Base-by-base conservation (phyloP, 2,113 vertebrate genomes). In the Hyperopisus bebe region DNA sequence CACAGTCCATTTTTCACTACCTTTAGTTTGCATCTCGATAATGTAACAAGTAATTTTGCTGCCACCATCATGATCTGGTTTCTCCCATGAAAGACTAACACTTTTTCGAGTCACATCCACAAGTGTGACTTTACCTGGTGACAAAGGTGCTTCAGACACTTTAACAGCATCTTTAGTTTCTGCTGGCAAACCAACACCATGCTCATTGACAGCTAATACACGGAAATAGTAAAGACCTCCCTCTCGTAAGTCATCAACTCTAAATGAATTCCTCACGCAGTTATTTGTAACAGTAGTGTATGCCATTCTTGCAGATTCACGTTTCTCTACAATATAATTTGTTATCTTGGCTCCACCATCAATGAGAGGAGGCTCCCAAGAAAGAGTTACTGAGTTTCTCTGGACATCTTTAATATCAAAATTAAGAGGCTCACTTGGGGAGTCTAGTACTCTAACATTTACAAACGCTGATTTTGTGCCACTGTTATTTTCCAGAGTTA, bases 341-440 rank as follows among this genome's bases (percentile, higher is more conserved):
- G 97, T 98, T 93, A 99, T 98, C 95, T 99, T 99, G 89, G 98
- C 96, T 90, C 98, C 98, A 0, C 98, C 98, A 94, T 99, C 98
- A 94, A 99, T 99, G 86, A 98, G 95, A 88, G 98, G 98, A 51
- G 97, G 96, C 86, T 99, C 98, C 98, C 98, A 99, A 70, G 97
- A 96, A 89, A 99, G 90, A 31, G 94, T 96, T 44, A 98, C 98
- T 1, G 95, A 98, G 92, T 96, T 96, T 95, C 97, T 98, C 92
- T 97, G 99, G 21, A 99, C 95, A 95, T 99, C 98, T 93, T 96
- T 98, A 77, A 99, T 90, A n/a, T 92, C 95, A 90, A 99, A 90
- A 88, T 99, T 99, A 21, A 95, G 91, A 89, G 98, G 98, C 89
- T 97, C 96, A 90, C 98, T 99, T 87, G 98, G 98, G 44, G 98